Base-by-base conservation (phyloP, 2,888 invertebrate species). In the Eupithecia exiguata region DNA sequence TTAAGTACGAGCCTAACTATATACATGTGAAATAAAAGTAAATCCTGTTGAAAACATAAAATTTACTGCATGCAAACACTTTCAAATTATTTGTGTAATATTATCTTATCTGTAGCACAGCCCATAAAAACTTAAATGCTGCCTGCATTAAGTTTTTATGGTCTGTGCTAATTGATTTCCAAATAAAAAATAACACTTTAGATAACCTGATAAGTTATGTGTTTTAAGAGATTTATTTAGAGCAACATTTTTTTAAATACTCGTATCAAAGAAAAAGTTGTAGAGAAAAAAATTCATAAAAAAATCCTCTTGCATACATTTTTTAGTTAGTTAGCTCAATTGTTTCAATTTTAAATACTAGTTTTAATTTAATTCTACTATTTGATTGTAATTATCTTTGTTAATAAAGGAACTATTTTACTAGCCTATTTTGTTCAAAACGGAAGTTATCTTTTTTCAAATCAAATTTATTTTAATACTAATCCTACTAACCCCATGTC, bases 401-500 rank as follows among this genome's bases (percentile, higher is more conserved):
- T n/a, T n/a, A n/a, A n/a, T n/a, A n/a, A n/a, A n/a, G n/a, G n/a
- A n/a, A n/a, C n/a, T n/a, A n/a, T n/a, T n/a, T n/a, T n/a, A n/a
- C n/a, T n/a, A n/a, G n/a, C n/a, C n/a, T n/a, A n/a, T n/a, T n/a
- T n/a, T n/a, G n/a, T n/a, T n/a, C n/a, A n/a, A n/a, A n/a, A n/a
- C n/a, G n/a, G n/a, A n/a, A n/a, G n/a, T n/a, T n/a, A n/a, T n/a
- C n/a, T n/a, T n/a, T n/a, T n/a, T n/a, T n/a, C n/a, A n/a, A n/a
- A n/a, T n/a, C n/a, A n/a, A n/a, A n/a, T n/a, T n/a, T n/a, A n/a
- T n/a, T n/a, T n/a, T n/a, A 2, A 49, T n/a, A 9, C 9, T 9
- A 9, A 49, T 49, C n/a, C 14, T 0, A 65, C 35, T 16, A 43
- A 69, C 18, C 46, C 75, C 74, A 73, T 82, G 69, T 86, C 86